phyloP scores from a whole-genome alignment of 2,113 vertebrate genomes.

The Mastomys coucha region DNA sequence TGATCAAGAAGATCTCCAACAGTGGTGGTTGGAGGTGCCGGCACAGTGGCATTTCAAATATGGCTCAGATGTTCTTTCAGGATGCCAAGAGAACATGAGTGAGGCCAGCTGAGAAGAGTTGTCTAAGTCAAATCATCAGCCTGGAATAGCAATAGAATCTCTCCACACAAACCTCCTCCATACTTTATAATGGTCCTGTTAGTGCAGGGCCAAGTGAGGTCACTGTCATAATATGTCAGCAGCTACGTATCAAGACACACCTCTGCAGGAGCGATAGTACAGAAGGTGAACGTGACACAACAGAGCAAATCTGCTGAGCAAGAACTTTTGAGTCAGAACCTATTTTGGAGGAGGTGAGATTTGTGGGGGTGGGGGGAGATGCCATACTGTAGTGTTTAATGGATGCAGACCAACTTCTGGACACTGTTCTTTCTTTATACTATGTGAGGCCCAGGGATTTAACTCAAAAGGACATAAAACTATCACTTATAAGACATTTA shows the following conservation, averaged over 20 bases:
- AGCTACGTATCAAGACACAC: constrained; percentile 4
- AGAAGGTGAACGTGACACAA: constrained; percentile 22
- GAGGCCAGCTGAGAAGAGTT: constrained; percentile 66
- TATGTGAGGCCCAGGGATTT: no score
- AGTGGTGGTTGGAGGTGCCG: constrained; percentile 53
- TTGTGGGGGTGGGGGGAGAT: background rate
- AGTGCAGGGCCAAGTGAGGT: constrained; percentile 54
- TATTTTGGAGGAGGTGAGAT: background rate
- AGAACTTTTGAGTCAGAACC: constrained; percentile 60
- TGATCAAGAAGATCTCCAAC: constrained; percentile 37
- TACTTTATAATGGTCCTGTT: background rate
- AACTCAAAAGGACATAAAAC: background rate
- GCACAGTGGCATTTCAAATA: constrained; percentile 71
- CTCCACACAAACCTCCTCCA: constrained; percentile 39
- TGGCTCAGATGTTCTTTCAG: constrained; percentile 63
- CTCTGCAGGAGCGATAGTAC: background rate
- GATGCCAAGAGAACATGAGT: constrained; percentile 55
- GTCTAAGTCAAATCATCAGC: constrained; percentile 66
- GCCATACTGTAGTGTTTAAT: background rate
- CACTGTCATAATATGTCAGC: constrained; percentile 49
- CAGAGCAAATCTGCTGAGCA: constrained; percentile 44
- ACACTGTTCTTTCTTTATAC: background rate
- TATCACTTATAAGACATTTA: constrained; percentile 2
- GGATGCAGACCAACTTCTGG: background rate
- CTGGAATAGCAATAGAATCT: constrained; percentile 68